phyloP scores from a whole-genome alignment of 2,888 invertebrate genomes.

The Ctena decussata region DNA sequence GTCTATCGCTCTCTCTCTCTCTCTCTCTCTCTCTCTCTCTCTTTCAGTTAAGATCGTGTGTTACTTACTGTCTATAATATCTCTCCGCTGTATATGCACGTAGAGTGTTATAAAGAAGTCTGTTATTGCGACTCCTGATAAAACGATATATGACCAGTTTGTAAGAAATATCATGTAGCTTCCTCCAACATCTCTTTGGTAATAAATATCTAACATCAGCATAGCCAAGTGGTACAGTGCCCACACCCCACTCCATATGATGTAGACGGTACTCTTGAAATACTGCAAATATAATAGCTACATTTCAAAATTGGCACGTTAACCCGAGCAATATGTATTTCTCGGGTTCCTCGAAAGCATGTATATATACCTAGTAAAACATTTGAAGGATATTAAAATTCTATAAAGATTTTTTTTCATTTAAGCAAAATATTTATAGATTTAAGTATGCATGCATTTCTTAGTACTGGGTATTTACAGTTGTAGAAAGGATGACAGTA shows the following conservation, averaged over 20 bases:
- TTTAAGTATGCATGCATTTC: no score
- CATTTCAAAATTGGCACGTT: neutral
- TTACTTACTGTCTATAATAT: slow-evolving; percentile 42
- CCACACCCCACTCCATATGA: slow-evolving; percentile 59
- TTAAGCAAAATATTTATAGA: no score
- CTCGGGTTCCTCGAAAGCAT: no score
- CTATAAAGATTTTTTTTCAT: no score
- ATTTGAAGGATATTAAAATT: no score
- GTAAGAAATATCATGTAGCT: slow-evolving; percentile 64
- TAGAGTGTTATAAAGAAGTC: slow-evolving; percentile 37
- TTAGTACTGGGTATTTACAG: no score
- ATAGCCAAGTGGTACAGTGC: slow-evolving; percentile 45
- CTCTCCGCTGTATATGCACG: slow-evolving; percentile 22
- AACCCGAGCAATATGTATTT: no score
- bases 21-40: neutral
- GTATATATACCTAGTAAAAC: no score
- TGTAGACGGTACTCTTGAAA: slow-evolving; percentile 24
- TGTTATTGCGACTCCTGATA: slow-evolving; percentile 25
- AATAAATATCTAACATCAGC: slow-evolving; percentile 48
- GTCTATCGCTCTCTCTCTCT: no score
- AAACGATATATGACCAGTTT: slow-evolving; percentile 62
- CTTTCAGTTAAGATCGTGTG: no score
- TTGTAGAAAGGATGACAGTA: no score
- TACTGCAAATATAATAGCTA: slow-evolving; percentile 37
- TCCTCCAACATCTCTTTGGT: slow-evolving; percentile 26